These are phyloP conservation scores for Pelodiscus sinensis DNA, from an alignment of 2,113 vertebrate genomes.

Conservation along the genomic window DNA sequence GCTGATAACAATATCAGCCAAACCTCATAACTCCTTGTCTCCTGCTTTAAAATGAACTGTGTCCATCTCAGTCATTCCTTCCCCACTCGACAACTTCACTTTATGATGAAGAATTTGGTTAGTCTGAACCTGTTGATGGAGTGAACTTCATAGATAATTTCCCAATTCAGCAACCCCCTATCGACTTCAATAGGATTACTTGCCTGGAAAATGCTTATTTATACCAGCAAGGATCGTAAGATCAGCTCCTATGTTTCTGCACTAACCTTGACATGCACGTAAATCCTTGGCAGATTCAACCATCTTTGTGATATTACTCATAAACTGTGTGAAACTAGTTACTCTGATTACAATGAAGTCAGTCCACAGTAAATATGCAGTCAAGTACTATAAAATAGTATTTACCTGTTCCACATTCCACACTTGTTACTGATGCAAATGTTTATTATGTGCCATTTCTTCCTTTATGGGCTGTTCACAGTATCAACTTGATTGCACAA, in stretches of 20 bases:
- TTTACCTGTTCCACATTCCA: not conserved
- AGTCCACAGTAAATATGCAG: not conserved
- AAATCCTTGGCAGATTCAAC: not conserved
- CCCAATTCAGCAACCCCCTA: not conserved
- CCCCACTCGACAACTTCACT: not conserved
- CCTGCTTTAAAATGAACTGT: not conserved
- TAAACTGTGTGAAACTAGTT: not conserved
- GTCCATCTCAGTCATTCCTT: too few species aligned
- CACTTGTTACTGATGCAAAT: conserved; percentile 1
- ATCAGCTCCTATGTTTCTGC: not conserved
- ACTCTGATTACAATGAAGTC: not conserved
- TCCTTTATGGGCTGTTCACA: too few species aligned
- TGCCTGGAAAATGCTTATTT: fast-evolving
- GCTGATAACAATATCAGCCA: not conserved
- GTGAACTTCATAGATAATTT: not conserved
- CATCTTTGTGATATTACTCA: not conserved
- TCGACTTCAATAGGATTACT: not conserved
- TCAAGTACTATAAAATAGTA: conserved; percentile 1
- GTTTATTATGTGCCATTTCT: not conserved
- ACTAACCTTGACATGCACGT: not conserved
- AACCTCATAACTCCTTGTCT: not conserved
- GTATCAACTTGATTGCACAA: conserved; percentile 24
- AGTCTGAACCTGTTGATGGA: not conserved
- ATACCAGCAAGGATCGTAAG: not conserved
- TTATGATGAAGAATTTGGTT: fast-evolving